phyloP scores from a whole-genome alignment of 2,888 invertebrate genomes.

The Conchocele bisecta region DNA sequence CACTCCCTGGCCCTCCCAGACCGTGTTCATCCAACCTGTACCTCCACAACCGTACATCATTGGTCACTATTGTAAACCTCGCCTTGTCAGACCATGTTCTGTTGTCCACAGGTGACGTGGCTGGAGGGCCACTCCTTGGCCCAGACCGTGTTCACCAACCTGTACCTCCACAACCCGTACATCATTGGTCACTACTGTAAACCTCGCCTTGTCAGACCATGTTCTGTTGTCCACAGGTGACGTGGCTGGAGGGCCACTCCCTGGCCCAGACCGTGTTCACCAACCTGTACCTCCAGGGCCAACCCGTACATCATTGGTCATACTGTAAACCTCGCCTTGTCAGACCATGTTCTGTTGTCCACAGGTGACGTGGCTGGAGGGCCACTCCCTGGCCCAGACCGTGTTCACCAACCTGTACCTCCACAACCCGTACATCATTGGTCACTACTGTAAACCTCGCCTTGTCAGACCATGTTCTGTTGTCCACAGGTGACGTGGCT shows the following conservation, averaged over 20 bases:
- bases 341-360: background rate
- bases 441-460: background rate
- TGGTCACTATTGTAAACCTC: too few species aligned
- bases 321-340: too few species aligned
- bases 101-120: slow-evolving; percentile 95
- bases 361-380: slow-evolving; percentile 96
- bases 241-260: slow-evolving; percentile 95
- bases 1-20: too few species aligned
- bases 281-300: slow-evolving; percentile 96
- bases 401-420: slow-evolving; percentile 98
- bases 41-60: too few species aligned
- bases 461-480: background rate
- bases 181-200: too few species aligned
- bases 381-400: slow-evolving; percentile 93
- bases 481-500: slow-evolving; percentile 91
- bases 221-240: too few species aligned
- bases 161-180: slow-evolving; percentile 94
- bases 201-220: too few species aligned
- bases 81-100: too few species aligned
- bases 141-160: slow-evolving; percentile 98
- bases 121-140: slow-evolving; percentile 93
- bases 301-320: too few species aligned
- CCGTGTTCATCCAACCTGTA: too few species aligned
- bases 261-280: slow-evolving; percentile 98
- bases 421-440: slow-evolving; percentile 89